Evolutionary conservation across 2,888 invertebrate genomes (phyloP), one percentile per base, ranked within the genome.

Genomic region (Trachelus stipa): DNA sequence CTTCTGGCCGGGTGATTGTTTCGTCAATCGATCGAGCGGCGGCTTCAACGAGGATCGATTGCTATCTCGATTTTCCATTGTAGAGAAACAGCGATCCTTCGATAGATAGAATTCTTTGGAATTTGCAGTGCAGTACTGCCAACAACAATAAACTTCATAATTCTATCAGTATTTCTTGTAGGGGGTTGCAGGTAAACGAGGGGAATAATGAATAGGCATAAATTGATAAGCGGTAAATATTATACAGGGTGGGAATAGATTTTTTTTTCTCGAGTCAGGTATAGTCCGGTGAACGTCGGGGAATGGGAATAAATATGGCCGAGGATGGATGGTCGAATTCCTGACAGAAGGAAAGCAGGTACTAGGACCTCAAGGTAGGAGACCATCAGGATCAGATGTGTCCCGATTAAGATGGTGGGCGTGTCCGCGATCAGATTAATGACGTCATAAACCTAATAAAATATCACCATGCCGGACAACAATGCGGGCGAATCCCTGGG

Each of bases 401-500:
- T 34, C 73, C 88, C 89, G 88, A 90, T 89, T 88, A 87, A 88
- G 87, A 83, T 83, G 82, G 88, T 88, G 88, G 90, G 90, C 87
- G 89, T 88, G 85, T 86, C 85, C 80, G 85, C 85, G 90, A 91
- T 89, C 90, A 90, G 90, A 91, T 91, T 90, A 91, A 91, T 91
- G 91, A 90, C 90, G 88, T 89, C 91, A 90, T 91, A 91, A 91
- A 91, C 88, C 88, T 87, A 91, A 91, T 91, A 91, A 91, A 91
- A 91, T 91, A 91, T 91, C 89, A 88, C 90, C 87, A 15, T 37
- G 80, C 79, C 80, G 79, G 79, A 79, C 85, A 90, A 90, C 91
- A 90, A 91, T 91, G 89, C 90, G 88, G 88, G 85, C 87, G 87
- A 88, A 87, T 83, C 85, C 86, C 81, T 79, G 79, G 83, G 86